Evolutionary conservation across 2,888 invertebrate species (phyloP).

Genomic region (Meta bourneti): DNA sequence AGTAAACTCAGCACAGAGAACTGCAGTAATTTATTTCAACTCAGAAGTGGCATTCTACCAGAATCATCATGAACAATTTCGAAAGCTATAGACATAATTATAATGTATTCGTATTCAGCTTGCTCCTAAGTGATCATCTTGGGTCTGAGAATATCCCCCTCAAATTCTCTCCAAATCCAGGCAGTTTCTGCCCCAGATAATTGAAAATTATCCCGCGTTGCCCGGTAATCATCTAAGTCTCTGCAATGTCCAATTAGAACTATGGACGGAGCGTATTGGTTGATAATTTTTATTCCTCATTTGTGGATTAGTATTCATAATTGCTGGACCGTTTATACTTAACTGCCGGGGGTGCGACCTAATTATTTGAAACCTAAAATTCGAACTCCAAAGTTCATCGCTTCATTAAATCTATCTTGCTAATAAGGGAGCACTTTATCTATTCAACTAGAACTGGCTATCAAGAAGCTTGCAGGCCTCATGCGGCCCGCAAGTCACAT

Average conservation of each 20-base stretch:
- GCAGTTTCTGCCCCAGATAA: background rate
- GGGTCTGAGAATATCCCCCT: background rate
- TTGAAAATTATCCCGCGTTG: background rate
- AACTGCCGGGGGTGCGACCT: too few species aligned
- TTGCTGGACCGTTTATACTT: background rate
- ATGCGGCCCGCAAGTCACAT: too few species aligned
- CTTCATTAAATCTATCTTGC: too few species aligned
- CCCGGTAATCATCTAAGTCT: background rate
- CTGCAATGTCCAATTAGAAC: background rate
- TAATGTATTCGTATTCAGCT: background rate
- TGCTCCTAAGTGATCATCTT: background rate
- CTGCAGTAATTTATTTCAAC: too few species aligned
- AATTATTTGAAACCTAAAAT: too few species aligned
- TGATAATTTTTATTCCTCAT: background rate
- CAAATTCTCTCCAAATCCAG: background rate
- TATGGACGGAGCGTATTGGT: background rate
- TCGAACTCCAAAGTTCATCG: too few species aligned
- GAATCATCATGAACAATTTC: too few species aligned
- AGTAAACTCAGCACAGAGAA: too few species aligned
- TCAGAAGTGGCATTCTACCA: too few species aligned
- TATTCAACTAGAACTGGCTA: too few species aligned
- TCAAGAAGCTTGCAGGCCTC: too few species aligned
- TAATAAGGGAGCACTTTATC: too few species aligned
- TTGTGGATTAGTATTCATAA: background rate
- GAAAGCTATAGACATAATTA: background rate